Percentiles rank a stretch among this genome's conserved stretches.
Evolutionary conservation across 2,797 vertebrate species (phyloP).

Genomic region (Syngnathus acus): DNA sequence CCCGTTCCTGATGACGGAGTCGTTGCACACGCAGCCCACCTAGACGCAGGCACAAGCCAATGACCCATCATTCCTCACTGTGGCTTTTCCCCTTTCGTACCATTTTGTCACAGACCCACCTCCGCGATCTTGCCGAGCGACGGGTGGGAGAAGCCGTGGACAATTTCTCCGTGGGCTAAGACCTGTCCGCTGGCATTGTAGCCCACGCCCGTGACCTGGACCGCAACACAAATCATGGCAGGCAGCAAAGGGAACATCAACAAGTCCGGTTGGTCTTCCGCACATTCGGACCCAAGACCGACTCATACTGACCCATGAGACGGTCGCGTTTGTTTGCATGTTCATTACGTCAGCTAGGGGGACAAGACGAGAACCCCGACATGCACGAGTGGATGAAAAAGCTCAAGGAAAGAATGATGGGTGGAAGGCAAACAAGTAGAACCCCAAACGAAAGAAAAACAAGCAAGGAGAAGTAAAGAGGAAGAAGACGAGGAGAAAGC

Average conservation of each 20-base stretch:
- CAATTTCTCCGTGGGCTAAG: conserved; percentile 78
- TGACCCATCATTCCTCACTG: no score
- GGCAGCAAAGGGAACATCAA: neutral
- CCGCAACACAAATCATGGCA: neutral
- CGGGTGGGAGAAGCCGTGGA: conserved; percentile 86
- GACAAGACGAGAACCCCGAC: no score
- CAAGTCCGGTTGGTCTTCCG: neutral
- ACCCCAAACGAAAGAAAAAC: no score
- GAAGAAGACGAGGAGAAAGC: neutral
- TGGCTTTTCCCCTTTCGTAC: neutral
- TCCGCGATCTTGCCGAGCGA: conserved; percentile 86
- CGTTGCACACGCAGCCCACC: conserved; percentile 92
- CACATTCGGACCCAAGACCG: no score
- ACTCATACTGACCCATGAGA: no score
- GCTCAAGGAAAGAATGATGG: no score
- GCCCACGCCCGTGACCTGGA: conserved; percentile 91
- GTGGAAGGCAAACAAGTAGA: no score
- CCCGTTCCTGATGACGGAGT: conserved; percentile 86
- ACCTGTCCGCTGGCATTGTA: conserved; percentile 91
- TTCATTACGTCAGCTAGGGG: no score
- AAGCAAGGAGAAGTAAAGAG: neutral
- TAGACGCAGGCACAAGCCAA: conserved; percentile 14
- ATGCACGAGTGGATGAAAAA: no score
- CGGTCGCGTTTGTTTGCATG: no score
- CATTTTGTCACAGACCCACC: conserved; percentile 61